phyloP scores from a whole-genome alignment of 2,888 invertebrate genomes.

The Panorpa germanica region DNA sequence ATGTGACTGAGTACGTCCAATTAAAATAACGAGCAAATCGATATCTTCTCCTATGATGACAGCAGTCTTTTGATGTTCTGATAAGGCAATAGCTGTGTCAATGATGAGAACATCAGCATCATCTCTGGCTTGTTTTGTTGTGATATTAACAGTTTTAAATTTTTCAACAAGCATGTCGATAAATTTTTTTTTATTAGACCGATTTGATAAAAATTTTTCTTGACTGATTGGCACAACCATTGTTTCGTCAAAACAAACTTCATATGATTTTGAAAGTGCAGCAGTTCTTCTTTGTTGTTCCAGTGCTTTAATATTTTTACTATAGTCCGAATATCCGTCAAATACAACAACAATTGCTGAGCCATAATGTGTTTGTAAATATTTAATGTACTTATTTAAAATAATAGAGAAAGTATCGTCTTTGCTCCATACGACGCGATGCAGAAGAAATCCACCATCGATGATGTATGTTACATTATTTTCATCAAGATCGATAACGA shows the following conservation, averaged over 20 bases:
- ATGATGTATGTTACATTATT: slow-evolving; percentile 11
- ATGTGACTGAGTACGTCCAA: too few species aligned
- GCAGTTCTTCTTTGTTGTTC: slow-evolving; percentile 16
- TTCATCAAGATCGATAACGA: not conserved
- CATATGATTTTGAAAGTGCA: slow-evolving; percentile 15
- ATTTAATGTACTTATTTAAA: slow-evolving; percentile 15
- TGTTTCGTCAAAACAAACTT: slow-evolving; percentile 16
- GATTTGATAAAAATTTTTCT: too few species aligned
- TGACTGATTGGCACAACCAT: slow-evolving; percentile 16
- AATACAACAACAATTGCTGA: slow-evolving; percentile 14
- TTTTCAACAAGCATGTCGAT: too few species aligned
- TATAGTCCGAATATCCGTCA: slow-evolving; percentile 13
- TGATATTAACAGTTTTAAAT: too few species aligned
- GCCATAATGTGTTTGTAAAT: slow-evolving; percentile 13
- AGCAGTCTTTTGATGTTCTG: too few species aligned
- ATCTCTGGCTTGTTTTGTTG: too few species aligned
- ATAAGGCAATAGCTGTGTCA: too few species aligned
- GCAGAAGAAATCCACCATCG: slow-evolving; percentile 13
- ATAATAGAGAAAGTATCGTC: slow-evolving; percentile 13
- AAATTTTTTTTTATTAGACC: too few species aligned
- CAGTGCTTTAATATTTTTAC: slow-evolving; percentile 16
- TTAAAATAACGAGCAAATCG: too few species aligned
- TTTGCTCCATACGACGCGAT: slow-evolving; percentile 13
- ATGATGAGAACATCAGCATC: too few species aligned
- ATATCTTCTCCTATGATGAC: too few species aligned